Evolutionary conservation across 2,113 vertebrate genomes (phyloP).

Genomic region (Tychaedon coryphoeus): DNA sequence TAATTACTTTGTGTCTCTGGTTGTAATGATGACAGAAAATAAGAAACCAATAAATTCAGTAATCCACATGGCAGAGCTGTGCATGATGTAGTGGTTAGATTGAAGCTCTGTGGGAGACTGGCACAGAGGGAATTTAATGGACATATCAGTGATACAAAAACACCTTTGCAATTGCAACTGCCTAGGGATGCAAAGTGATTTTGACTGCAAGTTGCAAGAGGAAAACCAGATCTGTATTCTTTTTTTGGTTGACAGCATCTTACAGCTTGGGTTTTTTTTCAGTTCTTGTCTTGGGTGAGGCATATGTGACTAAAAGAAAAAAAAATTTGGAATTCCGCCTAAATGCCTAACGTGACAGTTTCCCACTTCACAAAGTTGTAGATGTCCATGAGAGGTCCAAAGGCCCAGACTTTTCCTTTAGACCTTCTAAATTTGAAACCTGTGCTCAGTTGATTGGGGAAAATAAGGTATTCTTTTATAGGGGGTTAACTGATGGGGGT

Average conservation of each 20-base stretch:
- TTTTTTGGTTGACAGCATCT: neutral
- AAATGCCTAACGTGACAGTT: neutral
- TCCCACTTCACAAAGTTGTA: neutral
- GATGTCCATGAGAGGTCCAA: neutral
- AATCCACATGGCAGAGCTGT: neutral
- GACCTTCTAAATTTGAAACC: neutral
- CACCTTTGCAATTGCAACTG: neutral
- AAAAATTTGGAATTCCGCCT: neutral
- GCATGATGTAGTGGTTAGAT: neutral
- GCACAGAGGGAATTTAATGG: neutral
- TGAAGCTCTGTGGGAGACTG: neutral
- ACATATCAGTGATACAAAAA: neutral
- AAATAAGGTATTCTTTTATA: neutral
- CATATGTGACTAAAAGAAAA: neutral
- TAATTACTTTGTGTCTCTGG: neutral
- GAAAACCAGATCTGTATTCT: neutral
- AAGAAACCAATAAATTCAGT: neutral
- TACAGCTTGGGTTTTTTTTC: neutral
- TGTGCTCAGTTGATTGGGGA: neutral
- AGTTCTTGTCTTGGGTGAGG: neutral
- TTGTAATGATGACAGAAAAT: neutral
- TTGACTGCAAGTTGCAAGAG: neutral
- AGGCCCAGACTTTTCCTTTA: neutral
- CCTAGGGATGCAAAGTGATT: neutral
- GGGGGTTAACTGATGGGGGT: fast-evolving